phyloP scores from a whole-genome alignment of 2,113 vertebrate genomes.

The Chroicocephalus ridibundus region DNA sequence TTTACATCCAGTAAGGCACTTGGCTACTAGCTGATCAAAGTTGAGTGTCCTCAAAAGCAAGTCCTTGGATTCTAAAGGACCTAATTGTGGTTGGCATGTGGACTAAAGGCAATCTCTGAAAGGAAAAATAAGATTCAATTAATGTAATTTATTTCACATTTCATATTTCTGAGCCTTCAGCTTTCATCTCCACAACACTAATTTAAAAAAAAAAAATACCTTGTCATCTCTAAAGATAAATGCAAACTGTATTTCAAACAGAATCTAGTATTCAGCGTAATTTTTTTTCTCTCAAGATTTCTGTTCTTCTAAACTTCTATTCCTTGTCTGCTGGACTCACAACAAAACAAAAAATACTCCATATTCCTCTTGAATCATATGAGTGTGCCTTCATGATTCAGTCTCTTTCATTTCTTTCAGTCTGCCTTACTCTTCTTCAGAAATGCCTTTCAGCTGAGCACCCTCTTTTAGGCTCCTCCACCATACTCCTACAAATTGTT shows the following conservation, averaged over 20 bases:
- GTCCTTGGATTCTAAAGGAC: background rate
- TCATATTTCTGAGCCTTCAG: background rate
- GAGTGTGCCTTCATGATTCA: background rate
- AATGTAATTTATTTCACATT: slow-evolving; percentile 22
- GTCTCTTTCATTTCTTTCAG: background rate
- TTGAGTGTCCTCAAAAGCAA: background rate
- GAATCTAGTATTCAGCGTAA: background rate
- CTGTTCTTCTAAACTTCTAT: background rate
- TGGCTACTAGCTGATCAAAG: background rate
- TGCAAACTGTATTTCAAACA: background rate
- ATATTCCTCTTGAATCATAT: background rate
- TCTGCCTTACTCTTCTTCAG: background rate
- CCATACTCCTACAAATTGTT: background rate
- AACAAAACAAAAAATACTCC: background rate
- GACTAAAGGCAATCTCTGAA: background rate
- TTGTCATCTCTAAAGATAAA: background rate
- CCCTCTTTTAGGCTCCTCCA: background rate
- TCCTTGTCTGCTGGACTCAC: background rate
- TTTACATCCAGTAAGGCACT: background rate
- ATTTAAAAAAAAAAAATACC: background rate
- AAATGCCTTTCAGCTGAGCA: background rate
- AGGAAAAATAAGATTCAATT: slow-evolving; percentile 1
- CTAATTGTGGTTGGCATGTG: background rate
- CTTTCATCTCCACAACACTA: background rate
- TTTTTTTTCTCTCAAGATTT: background rate